Conservation (phyloP, 2,797 vertebrate genomes). For the Heterohyrax brucei region DNA sequence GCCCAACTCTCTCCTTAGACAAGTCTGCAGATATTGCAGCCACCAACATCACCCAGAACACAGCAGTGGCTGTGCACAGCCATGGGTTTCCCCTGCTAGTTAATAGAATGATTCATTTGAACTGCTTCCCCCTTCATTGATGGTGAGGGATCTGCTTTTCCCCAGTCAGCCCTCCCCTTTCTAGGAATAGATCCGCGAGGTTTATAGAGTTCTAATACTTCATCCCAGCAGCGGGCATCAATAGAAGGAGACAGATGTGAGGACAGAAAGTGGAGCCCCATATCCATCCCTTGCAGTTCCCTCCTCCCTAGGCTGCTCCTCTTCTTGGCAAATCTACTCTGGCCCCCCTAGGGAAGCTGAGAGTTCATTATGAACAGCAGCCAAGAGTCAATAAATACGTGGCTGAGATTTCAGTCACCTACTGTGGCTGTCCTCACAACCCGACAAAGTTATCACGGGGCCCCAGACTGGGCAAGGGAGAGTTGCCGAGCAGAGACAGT, state of each 20-base stretch:
- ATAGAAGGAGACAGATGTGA: slow-evolving; percentile 59
- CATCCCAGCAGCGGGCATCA: slow-evolving; percentile 60
- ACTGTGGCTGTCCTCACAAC: background rate
- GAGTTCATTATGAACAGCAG: slow-evolving; percentile 78
- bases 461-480: background rate
- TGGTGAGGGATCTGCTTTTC: slow-evolving; percentile 14
- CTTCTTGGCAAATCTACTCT: slow-evolving; percentile 62
- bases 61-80: slow-evolving; percentile 29
- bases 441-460: background rate
- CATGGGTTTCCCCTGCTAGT: slow-evolving; percentile 9
- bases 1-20: slow-evolving; percentile 13
- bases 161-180: background rate
- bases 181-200: slow-evolving; percentile 65
- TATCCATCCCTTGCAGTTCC: background rate
- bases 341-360: slow-evolving; percentile 69
- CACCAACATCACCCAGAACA: slow-evolving; percentile 65
- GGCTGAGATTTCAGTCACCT: slow-evolving; percentile 81
- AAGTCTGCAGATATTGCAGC: slow-evolving; percentile 18
- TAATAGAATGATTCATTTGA: slow-evolving; percentile 80
- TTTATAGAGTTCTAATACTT: slow-evolving; percentile 72
- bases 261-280: slow-evolving; percentile 33
- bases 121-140: slow-evolving; percentile 52
- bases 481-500: background rate
- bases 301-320: slow-evolving; percentile 35
- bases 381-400: slow-evolving; percentile 75